phyloP scores from a whole-genome alignment of 2,113 vertebrate species.

The Chionis minor region DNA sequence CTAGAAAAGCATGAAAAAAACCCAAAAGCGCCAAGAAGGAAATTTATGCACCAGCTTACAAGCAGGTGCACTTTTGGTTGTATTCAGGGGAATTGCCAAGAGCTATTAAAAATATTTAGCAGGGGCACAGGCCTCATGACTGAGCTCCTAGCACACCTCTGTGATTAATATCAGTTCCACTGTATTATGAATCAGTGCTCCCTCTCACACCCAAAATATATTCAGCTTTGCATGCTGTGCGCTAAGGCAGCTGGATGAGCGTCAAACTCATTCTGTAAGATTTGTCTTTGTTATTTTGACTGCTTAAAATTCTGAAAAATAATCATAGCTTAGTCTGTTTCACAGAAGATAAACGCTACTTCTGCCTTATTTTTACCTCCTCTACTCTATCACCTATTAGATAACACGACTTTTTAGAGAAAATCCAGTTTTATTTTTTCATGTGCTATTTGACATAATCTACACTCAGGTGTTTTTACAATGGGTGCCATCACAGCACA shows the following conservation, averaged over 20 bases:
- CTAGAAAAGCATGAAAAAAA: background rate
- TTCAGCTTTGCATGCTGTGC: background rate
- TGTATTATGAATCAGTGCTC: background rate
- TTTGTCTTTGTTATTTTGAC: background rate
- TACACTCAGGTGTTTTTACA: background rate
- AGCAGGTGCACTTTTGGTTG: fast-evolving
- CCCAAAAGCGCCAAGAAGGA: background rate
- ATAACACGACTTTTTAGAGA: background rate
- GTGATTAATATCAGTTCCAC: background rate
- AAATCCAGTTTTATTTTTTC: background rate
- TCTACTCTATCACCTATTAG: background rate
- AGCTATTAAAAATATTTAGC: background rate
- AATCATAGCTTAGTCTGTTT: background rate
- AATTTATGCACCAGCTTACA: background rate
- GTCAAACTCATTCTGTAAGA: background rate
- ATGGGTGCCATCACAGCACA: fast-evolving
- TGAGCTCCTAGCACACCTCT: background rate
- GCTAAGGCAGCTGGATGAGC: background rate
- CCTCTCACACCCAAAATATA: background rate
- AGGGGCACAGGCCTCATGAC: background rate
- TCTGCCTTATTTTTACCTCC: background rate
- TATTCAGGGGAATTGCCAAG: background rate
- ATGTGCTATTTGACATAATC: background rate
- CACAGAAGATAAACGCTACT: background rate
- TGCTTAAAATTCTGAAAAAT: background rate